A percentile compares a stretch with the other conserved stretches of the same genome.
phyloP scores from a whole-genome alignment of 2,888 invertebrate genomes.

The Orgyia antiqua region DNA sequence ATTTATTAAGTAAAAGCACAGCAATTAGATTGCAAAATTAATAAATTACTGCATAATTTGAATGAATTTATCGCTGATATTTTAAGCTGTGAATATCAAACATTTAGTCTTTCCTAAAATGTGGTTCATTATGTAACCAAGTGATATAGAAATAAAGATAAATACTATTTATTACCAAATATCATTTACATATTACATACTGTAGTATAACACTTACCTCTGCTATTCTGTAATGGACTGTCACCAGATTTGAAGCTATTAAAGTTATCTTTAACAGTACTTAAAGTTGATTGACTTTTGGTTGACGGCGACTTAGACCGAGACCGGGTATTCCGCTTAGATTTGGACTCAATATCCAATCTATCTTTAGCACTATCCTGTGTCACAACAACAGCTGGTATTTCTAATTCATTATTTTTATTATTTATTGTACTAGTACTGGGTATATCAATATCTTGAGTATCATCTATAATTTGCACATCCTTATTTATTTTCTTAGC shows the following conservation, averaged over 20 bases:
- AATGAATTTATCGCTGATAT: too few species aligned
- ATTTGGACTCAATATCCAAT: slow-evolving; percentile 2
- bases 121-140: too few species aligned
- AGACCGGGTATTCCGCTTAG: slow-evolving; percentile 22
- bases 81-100: too few species aligned
- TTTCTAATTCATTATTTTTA: slow-evolving; percentile 24
- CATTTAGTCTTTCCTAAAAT: too few species aligned
- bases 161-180: too few species aligned
- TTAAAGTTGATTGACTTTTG: slow-evolving; percentile 57
- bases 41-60: too few species aligned
- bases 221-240: slow-evolving; percentile 45
- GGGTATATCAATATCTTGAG: slow-evolving; percentile 37
- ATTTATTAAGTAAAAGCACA: too few species aligned
- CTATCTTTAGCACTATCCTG: slow-evolving; percentile 15
- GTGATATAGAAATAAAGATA: too few species aligned
- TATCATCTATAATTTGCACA: slow-evolving; percentile 42
- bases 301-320: slow-evolving; percentile 58
- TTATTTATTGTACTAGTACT: slow-evolving; percentile 24
- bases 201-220: slow-evolving; percentile 40
- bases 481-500: slow-evolving; percentile 28
- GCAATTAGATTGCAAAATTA: too few species aligned
- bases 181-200: too few species aligned
- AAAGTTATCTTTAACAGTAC: slow-evolving; percentile 59
- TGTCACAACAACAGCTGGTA: slow-evolving; percentile 42
- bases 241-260: slow-evolving; percentile 52